Base-by-base conservation (phyloP, 1,140 invertebrate species). In the Eupeodes corollae region DNA sequence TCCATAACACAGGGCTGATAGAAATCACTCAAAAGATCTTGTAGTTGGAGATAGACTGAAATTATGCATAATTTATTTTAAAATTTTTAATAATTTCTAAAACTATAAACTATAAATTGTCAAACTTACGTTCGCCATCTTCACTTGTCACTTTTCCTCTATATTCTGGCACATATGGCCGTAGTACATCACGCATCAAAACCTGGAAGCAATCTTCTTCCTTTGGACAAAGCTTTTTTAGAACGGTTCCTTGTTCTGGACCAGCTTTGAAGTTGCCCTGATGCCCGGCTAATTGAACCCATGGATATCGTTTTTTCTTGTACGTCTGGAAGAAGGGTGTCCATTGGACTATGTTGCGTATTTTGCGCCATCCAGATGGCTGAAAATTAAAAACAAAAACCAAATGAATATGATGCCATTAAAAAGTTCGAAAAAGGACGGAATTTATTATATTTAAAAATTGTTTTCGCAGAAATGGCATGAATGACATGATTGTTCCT, bases 241-340 rank as follows among this genome's bases (percentile, higher is more conserved):
- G 69, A 49, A 97, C 92, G 5, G 91, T 94, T 26, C 92, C 91
- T 54, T 86, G 88, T 55, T 89, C 86, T 10, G 86, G 85, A 8
- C 91, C 91, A 5, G 90, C 86, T 64, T 88, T 88, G 73, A 97
- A 97, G 71, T 93, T 95, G 31, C 91, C 88, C 71, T 92, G 88
- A 66, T 93, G 90, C 6, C 90, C 90, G 26, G 90, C 90, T 26
- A 94, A 72, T 67, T 96, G 92, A 30, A 97, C 88, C 92, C 92
- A 97, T 42, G 90, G 91, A 73, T 96, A 95, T 51, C 86, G 75
- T 70, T 91, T 86, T 68, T 93, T 92, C 68, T 93, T 94, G 75
- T 93, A 95, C 0, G 89, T 94, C 72, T 95, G 92, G 63, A 94
- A 88, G 75, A 96, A 96, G 18, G 91, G 91, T 30, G 91, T 91